Base-by-base conservation (phyloP, 2,113 vertebrate genomes). In the Xiphophorus maculatus region DNA sequence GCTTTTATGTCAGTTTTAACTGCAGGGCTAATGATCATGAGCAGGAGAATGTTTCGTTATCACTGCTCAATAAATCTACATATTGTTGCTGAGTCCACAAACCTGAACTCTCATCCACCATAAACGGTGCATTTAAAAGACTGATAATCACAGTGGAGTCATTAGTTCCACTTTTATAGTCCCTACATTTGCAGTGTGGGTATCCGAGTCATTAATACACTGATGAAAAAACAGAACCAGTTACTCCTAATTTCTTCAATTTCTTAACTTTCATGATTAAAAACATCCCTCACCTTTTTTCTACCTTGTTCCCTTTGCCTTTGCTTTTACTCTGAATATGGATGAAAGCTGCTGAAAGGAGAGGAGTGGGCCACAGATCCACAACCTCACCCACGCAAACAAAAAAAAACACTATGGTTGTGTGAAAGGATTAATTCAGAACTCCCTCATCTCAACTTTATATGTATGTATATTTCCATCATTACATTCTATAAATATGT, bases 21-120 rank as follows among this genome's bases (percentile, higher is more conserved):
- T 83, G 81, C 51, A 32, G n/a, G 13, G 70, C 80, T 85, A 86
- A 88, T 80, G 80, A 77, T 82, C 80, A 82, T 85, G 76, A 90
- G 74, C 70, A 63, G 12, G 54, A 85, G 84, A 84, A 82, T 77
- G 74, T 69, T 66, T 66, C 66, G 61, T 77, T 73, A 77, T 82
- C 63, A 62, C 70, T 42, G 60, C 40, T 82, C 69, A 84, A 91
- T 90, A 71, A 71, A 71, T 77, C 80, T 42, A 51, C 6, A 28
- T 71, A 68, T 81, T 87, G 87, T 79, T 84, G 81, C 88, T 77
- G 87, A 90, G 84, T 90, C 84, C 77, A 84, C 76, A 85, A 87
- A 88, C 74, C 74, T 58, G 10, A 83, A 84, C 54, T 71, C 54
- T 35, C 69, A 54, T 74, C 30, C 37, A 22, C 75, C 29, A 79